Conservation (phyloP, 2,113 vertebrate genomes). For the Nipponia nippon region DNA sequence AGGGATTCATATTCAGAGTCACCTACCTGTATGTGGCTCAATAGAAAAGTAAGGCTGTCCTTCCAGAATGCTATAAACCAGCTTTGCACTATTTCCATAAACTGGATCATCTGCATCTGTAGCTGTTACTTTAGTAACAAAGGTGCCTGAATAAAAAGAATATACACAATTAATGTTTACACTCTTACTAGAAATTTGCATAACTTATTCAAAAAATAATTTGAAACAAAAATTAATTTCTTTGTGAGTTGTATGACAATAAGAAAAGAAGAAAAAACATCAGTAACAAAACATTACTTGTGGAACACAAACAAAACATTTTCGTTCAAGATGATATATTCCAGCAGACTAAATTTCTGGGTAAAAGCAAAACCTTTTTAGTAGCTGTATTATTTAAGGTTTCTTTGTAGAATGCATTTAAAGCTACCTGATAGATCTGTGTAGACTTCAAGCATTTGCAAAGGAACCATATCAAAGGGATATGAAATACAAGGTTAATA, state of each 20-base stretch:
- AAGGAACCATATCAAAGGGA: slow-evolving; percentile 60
- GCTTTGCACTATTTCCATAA: slow-evolving; percentile 95
- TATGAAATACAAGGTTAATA: slow-evolving; percentile 60
- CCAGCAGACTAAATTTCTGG: not conserved
- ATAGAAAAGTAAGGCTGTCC: slow-evolving; percentile 98
- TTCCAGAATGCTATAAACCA: slow-evolving; percentile 97
- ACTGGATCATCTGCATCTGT: slow-evolving; percentile 96
- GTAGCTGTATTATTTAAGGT: slow-evolving; percentile 46
- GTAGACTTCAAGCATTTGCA: slow-evolving; percentile 40
- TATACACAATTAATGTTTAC: slow-evolving; percentile 12
- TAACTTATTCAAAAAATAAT: not conserved
- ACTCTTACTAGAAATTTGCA: not conserved
- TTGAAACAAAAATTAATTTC: not conserved
- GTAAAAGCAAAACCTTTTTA: slow-evolving; percentile 1
- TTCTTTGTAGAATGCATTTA: slow-evolving; percentile 55
- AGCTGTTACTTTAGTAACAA: slow-evolving; percentile 93
- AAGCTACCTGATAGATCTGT: slow-evolving; percentile 35
- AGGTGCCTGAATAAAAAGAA: slow-evolving; percentile 81
- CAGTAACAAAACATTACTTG: not conserved
- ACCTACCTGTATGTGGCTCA: slow-evolving; percentile 92
- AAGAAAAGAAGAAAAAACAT: not conserved
- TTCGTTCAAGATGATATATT: not conserved
- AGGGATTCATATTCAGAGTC: not conserved
- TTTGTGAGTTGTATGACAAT: not conserved
- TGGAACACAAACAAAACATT: not conserved